Base-by-base conservation (phyloP, 1,140 invertebrate species). In the Drosophila nebulosa region DNA sequence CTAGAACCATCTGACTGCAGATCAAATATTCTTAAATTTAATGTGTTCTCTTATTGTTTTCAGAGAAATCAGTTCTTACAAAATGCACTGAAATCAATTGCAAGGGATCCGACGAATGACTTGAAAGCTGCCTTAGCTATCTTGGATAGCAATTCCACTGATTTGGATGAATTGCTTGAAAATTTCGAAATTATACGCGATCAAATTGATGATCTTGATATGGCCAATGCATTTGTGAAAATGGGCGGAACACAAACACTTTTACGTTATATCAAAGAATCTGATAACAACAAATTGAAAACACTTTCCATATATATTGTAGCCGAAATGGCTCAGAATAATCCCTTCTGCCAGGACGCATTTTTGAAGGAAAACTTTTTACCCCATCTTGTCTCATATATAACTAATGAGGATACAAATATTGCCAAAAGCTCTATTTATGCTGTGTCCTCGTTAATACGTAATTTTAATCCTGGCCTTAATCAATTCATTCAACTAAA, bases 291-390 rank as follows among this genome's bases (percentile, higher is more conserved):
- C 3, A 67, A 70, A 6, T 16, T 84, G 5, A 27, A 69, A 12
- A n/a, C 61, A 9, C 55, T 61, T 14, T 63, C 80, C 3, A 69
- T 74, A 4, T 64, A 70, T n/a, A 68, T 84, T 6, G 69, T 84
- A 0, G 80, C 81, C 0, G 80, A 84, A 60, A 79, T 84, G 80
- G 46, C 77, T 1, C 80, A 84, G 21, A 84, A 84, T 42, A 84
- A 84, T 67, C 36, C 51, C 21, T 84, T 77, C 52, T 84, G 80
- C 2, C 80, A 84, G 6, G 67, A 84, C n/a, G 72, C 58, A 12
- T 66, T 84, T 14, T 14, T 74, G 21, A 74, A 63, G 3, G 73
- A 80, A 14, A 62, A 80, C 0, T 39, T 74, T 4, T 53, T 84
- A 12, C 77, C 80, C 3, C 14, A 35, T 12, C 56, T 84, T 3